phyloP scores from a whole-genome alignment of 2,113 vertebrate genomes.

The Microtus ochrogaster region DNA sequence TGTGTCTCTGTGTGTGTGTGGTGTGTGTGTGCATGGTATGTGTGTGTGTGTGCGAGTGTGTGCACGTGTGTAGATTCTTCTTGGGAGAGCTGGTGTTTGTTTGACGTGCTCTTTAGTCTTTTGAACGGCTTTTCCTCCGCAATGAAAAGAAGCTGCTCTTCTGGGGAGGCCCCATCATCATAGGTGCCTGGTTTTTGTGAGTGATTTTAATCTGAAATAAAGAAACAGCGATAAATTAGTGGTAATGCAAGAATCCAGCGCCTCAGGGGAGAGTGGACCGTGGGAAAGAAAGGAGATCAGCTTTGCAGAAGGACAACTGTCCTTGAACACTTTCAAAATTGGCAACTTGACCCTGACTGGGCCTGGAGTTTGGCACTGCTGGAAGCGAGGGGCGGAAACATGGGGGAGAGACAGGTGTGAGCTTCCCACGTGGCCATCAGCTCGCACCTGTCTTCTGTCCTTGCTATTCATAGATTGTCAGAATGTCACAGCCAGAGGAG shows the following conservation, averaged over 20 bases:
- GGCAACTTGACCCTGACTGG: conserved; percentile 70
- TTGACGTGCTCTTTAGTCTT: conserved; percentile 85
- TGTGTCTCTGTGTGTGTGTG: background rate
- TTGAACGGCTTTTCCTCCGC: conserved; percentile 91
- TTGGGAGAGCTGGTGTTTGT: conserved; percentile 28
- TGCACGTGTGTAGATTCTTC: conserved; percentile 24
- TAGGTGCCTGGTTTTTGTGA: conserved; percentile 98
- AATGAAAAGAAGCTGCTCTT: conserved; percentile 96
- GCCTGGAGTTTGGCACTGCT: conserved; percentile 71
- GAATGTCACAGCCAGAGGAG: conserved; percentile 71
- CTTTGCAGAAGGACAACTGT: conserved; percentile 63
- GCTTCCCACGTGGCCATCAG: conserved; percentile 72
- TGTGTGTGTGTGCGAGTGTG: background rate
- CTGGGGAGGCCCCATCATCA: conserved; percentile 93
- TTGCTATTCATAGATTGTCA: conserved; percentile 80
- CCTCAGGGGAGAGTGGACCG: background rate
- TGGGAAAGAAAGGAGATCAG: conserved; percentile 13
- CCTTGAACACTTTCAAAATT: conserved; percentile 73
- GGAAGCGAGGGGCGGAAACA: conserved; percentile 74
- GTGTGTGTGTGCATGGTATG: background rate
- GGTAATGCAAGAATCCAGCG: background rate
- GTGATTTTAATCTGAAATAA: conserved; percentile 93
- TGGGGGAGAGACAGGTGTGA: conserved; percentile 78
- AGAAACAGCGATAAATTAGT: conserved; percentile 56
- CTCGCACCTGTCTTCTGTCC: conserved; percentile 73